Evolutionary conservation across 2,797 vertebrate genomes (phyloP).

Genomic region (Dicrostonyx torquatus): DNA sequence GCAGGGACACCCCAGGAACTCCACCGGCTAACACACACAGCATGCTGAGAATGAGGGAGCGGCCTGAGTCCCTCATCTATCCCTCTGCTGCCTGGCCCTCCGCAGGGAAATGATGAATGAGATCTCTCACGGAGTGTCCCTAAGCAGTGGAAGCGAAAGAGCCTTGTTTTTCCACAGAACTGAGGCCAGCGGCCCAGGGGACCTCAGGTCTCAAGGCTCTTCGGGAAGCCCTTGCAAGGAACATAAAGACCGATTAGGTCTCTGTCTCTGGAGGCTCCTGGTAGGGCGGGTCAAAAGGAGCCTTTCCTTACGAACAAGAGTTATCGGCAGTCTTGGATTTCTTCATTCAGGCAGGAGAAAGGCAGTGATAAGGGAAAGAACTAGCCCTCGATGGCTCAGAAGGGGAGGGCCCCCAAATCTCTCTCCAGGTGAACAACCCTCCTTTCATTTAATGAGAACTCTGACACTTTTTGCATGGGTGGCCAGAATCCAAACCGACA

Average conservation of each 20-base stretch:
- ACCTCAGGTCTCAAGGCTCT: background rate
- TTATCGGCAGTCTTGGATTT: background rate
- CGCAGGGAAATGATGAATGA: background rate
- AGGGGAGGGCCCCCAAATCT: background rate
- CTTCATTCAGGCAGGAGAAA: slow-evolving; percentile 36
- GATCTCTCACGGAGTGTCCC: background rate
- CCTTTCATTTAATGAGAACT: slow-evolving; percentile 48
- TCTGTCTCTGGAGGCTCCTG: background rate
- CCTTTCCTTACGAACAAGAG: background rate
- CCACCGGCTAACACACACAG: background rate
- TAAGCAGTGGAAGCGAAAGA: background rate
- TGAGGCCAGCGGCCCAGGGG: background rate
- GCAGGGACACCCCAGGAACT: background rate
- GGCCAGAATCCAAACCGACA: slow-evolving; percentile 27
- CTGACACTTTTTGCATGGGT: slow-evolving; percentile 25
- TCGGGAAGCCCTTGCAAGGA: background rate
- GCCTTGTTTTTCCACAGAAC: background rate
- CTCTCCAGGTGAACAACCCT: slow-evolving; percentile 22
- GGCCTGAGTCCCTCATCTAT: background rate
- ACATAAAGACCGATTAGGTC: background rate
- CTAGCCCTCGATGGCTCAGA: background rate
- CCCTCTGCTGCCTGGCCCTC: background rate
- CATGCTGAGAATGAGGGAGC: background rate
- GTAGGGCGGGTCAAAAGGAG: background rate
- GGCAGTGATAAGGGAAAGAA: background rate